Evolutionary conservation across 2,113 vertebrate genomes (phyloP), one percentile per base, ranked within the genome.

Genomic region (Malurus melanocephalus): DNA sequence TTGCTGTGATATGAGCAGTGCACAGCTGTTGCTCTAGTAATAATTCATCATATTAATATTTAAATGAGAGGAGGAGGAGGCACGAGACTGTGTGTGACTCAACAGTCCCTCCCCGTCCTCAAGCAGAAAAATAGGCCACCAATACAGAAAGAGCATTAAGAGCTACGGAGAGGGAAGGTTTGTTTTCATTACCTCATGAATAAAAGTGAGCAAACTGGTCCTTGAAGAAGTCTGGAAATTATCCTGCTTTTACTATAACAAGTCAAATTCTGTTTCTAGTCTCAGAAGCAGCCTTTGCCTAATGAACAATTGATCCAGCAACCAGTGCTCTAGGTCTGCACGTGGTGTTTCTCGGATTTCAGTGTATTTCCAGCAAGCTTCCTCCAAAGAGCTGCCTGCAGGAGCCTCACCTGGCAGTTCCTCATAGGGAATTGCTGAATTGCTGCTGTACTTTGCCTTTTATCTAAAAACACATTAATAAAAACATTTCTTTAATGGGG

Each of bases 41-140:
- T 94, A 94, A 96, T 94, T 95, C 91, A 95, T 93, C 94, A 83
- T 93, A 93, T 95, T 93, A 96, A 95, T 96, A 96, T 96, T 96
- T 94, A 96, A 96, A 97, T 96, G 93, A 95, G 94, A 78, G 55
- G 74, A 92, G 93, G 87, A 88, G 92, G 80, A 83, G 80, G 89
- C 80, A 64, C 1, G 2, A 85, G 76, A 67, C 56, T 80, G 46
- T 85, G 86, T 75, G 65, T 90, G 87, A 89, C 68, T 95, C 94
- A 89, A 55, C 6, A 10, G 74, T 78, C 73, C 92, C 92, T 93
- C 95, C 93, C 90, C 91, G 86, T 82, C 85, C 89, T 94, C 73
- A 42, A 84, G 84, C 69, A 89, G 76, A 90, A 94, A 93, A 92
- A 93, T 73, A 93, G 85, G 84, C 89, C 93, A 85, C 77, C 79